A percentile compares a stretch with the other conserved stretches of the same genome.
phyloP scores from a whole-genome alignment of 2,113 vertebrate species.

The Microcebus griseorufus region DNA sequence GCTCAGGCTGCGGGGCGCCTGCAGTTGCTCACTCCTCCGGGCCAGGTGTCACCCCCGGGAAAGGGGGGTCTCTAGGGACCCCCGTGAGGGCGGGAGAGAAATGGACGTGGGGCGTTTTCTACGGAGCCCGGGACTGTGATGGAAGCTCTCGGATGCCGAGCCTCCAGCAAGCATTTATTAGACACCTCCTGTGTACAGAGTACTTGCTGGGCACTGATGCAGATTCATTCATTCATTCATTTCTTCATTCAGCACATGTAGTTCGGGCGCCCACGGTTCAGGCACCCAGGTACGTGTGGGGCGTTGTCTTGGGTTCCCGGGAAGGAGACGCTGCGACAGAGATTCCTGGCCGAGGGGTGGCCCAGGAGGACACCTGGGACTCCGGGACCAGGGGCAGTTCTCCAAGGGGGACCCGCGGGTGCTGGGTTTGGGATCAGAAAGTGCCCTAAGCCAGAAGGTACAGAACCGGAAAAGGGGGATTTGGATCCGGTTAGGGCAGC shows the following conservation, averaged over 20 bases:
- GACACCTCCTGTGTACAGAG: not conserved
- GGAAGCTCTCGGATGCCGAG: not conserved
- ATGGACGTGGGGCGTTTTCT: rapidly evolving
- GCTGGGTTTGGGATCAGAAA: not conserved
- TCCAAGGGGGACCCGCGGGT: not conserved
- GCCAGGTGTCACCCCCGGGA: not conserved
- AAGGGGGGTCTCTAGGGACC: too few species aligned
- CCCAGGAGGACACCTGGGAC: not conserved
- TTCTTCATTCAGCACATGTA: not conserved
- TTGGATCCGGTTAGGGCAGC: not conserved
- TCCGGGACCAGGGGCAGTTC: not conserved
- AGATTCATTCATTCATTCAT: not conserved
- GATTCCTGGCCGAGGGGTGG: not conserved
- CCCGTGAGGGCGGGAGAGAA: not conserved
- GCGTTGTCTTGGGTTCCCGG: not conserved
- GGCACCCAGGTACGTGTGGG: rapidly evolving
- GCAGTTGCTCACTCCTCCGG: not conserved
- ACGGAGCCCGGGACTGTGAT: rapidly evolving
- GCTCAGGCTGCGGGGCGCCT: not conserved
- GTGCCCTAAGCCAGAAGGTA: not conserved
- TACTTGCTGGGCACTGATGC: not conserved
- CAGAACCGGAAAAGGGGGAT: not conserved
- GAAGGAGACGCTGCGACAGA: not conserved
- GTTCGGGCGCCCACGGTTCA: rapidly evolving
- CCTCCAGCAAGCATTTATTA: not conserved